Base-by-base conservation (phyloP, 2,888 invertebrate genomes). In the Beris chalybata region DNA sequence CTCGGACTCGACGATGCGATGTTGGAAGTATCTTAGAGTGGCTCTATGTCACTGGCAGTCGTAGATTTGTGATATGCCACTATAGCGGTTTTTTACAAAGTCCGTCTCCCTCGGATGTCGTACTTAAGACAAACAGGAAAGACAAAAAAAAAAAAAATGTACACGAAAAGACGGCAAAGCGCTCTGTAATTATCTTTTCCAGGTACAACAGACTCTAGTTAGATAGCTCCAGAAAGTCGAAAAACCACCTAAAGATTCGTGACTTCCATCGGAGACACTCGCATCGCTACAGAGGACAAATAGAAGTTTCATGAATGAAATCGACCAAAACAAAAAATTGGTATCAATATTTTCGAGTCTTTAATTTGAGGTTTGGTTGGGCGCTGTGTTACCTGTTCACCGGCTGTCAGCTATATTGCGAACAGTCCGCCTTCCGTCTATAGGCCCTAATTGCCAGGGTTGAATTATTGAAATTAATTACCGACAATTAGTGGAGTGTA, bases 391-490 rank as follows among this genome's bases (percentile, higher is more conserved):
- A 61, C 61, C 67, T 59, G 64, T 65, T 6, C 52, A 43, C 13
- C 55, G 15, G 59, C 58, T 59, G 65, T 52, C 68, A 55, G 68
- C 63, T 22, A 52, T 9, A 31, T 11, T 53, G 30, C 65, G 4
- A 53, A 29, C 57, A 47, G n/a, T 22, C 65, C 56, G 64, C 64
- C 64, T 30, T 13, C 29, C 13, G 31, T 12, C 22, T n/a, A 30
- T 56, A 47, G 56, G 57, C 59, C 52, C 56, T 68, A 68, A 68
- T 68, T 68, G 55, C 61, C 31, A 11, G 48, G 61, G 45, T 65
- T 68, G 68, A 68, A 68, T 68, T 68, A 68, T 68, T 68, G 65
- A 68, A 68, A 68, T 65, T 68, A 68, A 68, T 68, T 68, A 54
- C 64, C 56, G 32, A 45, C 65, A 68, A 68, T 68, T 68, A 68